Evolutionary conservation across 2,113 vertebrate genomes (phyloP).

Genomic region (Chunga burmeisteri): DNA sequence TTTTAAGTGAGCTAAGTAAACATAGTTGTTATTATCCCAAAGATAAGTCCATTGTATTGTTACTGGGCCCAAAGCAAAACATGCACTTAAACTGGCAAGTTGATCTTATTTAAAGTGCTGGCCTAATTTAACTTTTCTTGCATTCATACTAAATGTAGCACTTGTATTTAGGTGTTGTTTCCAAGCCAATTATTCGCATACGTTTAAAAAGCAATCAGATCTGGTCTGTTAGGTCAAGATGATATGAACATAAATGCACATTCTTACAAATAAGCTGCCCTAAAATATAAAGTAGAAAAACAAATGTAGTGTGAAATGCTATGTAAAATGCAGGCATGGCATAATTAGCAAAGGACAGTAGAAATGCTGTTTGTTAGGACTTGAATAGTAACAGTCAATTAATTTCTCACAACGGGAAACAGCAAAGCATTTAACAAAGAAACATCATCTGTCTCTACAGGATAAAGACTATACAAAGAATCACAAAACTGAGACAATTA

Average conservation of each 20-base stretch:
- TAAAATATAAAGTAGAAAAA: conserved; percentile 60
- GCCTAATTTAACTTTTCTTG: conserved; percentile 35
- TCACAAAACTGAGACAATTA: conserved; percentile 12
- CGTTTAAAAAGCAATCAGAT: conserved; percentile 55
- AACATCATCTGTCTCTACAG: conserved; percentile 38
- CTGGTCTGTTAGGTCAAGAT: conserved; percentile 61
- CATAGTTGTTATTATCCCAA: neutral
- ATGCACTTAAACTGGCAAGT: neutral
- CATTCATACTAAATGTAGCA: neutral
- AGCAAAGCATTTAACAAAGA: conserved; percentile 59
- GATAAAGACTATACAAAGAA: conserved; percentile 1
- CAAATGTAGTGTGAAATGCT: conserved; percentile 72
- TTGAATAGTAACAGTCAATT: conserved; percentile 66
- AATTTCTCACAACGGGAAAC: conserved; percentile 69
- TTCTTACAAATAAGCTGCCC: conserved; percentile 58
- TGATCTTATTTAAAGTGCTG: conserved; percentile 16
- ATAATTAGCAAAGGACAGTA: conserved; percentile 67
- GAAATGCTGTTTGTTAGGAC: conserved; percentile 62
- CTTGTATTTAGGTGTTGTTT: conserved; percentile 10
- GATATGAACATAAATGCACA: conserved; percentile 53
- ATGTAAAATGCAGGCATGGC: conserved; percentile 10
- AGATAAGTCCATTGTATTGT: neutral
- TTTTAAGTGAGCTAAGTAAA: neutral
- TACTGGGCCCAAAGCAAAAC: neutral
- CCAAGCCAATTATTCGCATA: conserved; percentile 41